Percentiles rank a stretch among this genome's conserved stretches.
Evolutionary conservation across 2,797 vertebrate species (phyloP).

Genomic region (Phoeniculus purpureus): DNA sequence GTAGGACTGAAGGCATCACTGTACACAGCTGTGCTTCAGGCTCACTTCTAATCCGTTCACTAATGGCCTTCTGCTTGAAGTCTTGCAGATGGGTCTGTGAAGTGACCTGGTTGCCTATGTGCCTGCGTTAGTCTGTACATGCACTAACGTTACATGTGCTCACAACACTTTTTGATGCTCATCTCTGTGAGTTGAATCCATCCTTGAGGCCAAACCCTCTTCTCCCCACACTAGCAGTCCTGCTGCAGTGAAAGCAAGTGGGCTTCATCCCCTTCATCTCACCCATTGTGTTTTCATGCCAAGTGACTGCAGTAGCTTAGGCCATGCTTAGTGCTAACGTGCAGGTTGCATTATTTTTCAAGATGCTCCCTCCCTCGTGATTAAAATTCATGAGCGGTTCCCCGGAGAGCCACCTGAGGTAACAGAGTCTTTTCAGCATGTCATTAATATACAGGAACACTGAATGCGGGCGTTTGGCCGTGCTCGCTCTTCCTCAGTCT

Average conservation of each 20-base stretch:
- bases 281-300: not conserved
- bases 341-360: constrained; percentile 50
- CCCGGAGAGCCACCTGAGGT: constrained; percentile 75
- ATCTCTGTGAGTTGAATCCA: constrained; percentile 38
- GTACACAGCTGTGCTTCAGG: not conserved
- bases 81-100: not conserved
- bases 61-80: not conserved
- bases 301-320: not conserved
- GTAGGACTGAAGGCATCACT: not conserved
- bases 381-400: constrained; percentile 70
- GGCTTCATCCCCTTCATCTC: not conserved
- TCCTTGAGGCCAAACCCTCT: not conserved
- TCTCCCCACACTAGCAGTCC: not conserved
- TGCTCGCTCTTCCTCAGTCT: constrained; percentile 54
- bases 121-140: constrained; percentile 26
- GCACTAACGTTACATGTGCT: constrained; percentile 57
- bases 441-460: constrained; percentile 72
- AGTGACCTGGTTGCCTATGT: constrained; percentile 57
- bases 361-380: constrained; percentile 60
- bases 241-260: not conserved
- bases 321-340: not conserved
- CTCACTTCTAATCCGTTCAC: not conserved
- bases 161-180: not conserved
- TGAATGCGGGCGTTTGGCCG: constrained; percentile 73
- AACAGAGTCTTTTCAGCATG: constrained; percentile 70